A percentile compares a stretch with the other conserved stretches of the same genome.
Evolutionary conservation across 2,113 vertebrate genomes (phyloP).

Genomic region (Todiramphus chloris): DNA sequence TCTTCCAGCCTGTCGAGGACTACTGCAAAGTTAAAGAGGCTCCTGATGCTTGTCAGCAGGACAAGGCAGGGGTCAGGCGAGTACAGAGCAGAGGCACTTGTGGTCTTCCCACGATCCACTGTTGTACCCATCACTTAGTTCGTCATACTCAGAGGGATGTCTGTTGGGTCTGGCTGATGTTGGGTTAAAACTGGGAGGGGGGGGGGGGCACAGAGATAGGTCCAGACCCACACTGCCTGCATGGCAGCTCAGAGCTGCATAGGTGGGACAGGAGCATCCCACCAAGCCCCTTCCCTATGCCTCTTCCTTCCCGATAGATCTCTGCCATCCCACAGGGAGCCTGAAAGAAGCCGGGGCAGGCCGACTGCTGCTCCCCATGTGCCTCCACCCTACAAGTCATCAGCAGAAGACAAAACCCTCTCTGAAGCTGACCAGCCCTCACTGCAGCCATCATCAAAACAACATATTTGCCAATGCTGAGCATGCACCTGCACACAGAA

Average conservation of each 20-base stretch:
- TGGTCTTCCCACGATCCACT: fast-evolving
- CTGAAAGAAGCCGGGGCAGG: background rate
- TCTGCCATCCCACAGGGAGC: background rate
- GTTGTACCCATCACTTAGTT: background rate
- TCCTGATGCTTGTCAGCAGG: background rate
- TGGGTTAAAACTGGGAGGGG: background rate
- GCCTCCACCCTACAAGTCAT: background rate
- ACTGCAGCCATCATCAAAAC: background rate
- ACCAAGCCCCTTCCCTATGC: background rate
- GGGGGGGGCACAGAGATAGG: background rate
- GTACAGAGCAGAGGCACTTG: background rate
- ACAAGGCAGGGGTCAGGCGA: background rate
- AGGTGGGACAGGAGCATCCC: background rate
- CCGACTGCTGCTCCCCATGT: fast-evolving
- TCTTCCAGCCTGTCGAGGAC: background rate
- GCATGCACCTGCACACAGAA: background rate
- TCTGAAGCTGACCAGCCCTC: background rate
- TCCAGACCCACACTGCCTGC: background rate
- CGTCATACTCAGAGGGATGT: background rate
- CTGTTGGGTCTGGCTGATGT: background rate
- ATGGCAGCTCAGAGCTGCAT: background rate
- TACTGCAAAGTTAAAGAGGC: background rate
- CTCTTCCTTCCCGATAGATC: background rate
- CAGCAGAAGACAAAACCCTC: background rate
- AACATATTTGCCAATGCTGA: background rate